Conservation (phyloP, 30 jellyfish, hydroid and myxozoan genomes). For the Aurelia sp. region DNA sequence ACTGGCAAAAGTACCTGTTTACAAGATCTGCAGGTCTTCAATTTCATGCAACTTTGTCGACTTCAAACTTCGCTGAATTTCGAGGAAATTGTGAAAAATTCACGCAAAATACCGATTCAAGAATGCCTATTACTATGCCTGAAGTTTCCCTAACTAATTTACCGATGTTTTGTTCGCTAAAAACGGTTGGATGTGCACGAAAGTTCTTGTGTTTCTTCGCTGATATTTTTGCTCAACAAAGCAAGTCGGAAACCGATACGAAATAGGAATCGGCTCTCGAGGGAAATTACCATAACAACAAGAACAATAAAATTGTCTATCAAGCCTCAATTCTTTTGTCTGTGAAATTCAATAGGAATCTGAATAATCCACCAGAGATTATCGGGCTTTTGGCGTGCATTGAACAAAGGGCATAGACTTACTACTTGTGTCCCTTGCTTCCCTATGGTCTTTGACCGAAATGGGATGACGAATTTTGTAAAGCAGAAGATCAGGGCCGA, state of each 20-base stretch:
- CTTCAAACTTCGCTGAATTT: background rate
- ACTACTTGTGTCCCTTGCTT: too few species aligned
- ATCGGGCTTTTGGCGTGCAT: slow-evolving; percentile 25
- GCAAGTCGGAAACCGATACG: slow-evolving; percentile 60
- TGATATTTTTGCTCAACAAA: background rate
- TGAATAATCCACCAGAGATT: slow-evolving; percentile 26
- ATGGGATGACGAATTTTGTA: too few species aligned
- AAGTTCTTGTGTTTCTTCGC: background rate
- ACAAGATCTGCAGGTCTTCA: too few species aligned
- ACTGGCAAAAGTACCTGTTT: too few species aligned
- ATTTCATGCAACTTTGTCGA: too few species aligned
- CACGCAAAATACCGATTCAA: background rate
- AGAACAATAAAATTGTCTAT: slow-evolving; percentile 33
- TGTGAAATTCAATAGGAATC: slow-evolving; percentile 57
- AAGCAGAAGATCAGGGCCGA: too few species aligned
- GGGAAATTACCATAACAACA: slow-evolving; percentile 47
- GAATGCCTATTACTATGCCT: too few species aligned
- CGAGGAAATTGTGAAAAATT: background rate
- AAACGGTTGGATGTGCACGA: too few species aligned
- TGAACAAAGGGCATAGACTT: background rate
- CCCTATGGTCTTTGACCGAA: too few species aligned
- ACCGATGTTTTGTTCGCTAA: too few species aligned
- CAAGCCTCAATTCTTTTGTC: slow-evolving; percentile 22
- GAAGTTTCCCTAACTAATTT: too few species aligned
- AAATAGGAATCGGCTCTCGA: slow-evolving; percentile 70